A percentile compares a stretch with the other conserved stretches of the same genome.
Evolutionary conservation across 2,888 invertebrate genomes (phyloP).

Genomic region (Ptilodon capucinus): DNA sequence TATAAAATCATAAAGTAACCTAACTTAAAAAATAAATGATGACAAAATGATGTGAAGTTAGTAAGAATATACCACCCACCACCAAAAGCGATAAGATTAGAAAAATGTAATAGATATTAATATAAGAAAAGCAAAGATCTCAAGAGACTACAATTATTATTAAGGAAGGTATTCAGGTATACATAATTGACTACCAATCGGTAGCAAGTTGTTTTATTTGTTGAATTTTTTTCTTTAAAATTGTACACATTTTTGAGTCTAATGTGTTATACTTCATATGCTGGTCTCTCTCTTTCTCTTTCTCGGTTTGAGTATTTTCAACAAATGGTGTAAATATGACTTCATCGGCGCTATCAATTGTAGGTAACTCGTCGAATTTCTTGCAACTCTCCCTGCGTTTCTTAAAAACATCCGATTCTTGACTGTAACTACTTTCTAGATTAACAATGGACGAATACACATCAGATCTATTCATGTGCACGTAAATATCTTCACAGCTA

Average conservation of each 20-base stretch:
- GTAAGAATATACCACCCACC: conserved; percentile 39
- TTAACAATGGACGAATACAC: conserved; percentile 20
- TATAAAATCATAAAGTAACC: conserved; percentile 42
- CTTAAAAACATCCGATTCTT: background rate
- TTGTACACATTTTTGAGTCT: conserved; percentile 13
- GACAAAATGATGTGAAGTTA: conserved; percentile 28
- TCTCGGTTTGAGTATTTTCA: conserved; percentile 17
- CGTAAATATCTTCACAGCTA: conserved; percentile 46
- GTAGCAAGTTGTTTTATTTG: conserved; percentile 49
- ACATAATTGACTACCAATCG: conserved; percentile 43
- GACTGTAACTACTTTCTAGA: conserved; percentile 2
- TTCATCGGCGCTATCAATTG: conserved; percentile 10
- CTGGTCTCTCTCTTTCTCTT: conserved; percentile 6
- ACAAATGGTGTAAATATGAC: conserved; percentile 16
- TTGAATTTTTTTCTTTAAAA: conserved; percentile 50
- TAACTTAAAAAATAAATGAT: conserved; percentile 24
- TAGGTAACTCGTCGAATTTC: conserved; percentile 2
- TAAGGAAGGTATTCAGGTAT: no score
- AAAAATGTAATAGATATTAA: conserved; percentile 4
- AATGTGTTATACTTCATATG: conserved; percentile 4
- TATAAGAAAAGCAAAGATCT: conserved; percentile 5
- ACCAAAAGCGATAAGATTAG: conserved; percentile 44
- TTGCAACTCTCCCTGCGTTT: background rate
- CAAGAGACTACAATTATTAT: background rate
- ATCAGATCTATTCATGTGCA: conserved; percentile 15